A percentile compares a stretch with the other conserved stretches of the same genome.
phyloP scores from a whole-genome alignment of 2,888 invertebrate species.

The Oligia latruncula region DNA sequence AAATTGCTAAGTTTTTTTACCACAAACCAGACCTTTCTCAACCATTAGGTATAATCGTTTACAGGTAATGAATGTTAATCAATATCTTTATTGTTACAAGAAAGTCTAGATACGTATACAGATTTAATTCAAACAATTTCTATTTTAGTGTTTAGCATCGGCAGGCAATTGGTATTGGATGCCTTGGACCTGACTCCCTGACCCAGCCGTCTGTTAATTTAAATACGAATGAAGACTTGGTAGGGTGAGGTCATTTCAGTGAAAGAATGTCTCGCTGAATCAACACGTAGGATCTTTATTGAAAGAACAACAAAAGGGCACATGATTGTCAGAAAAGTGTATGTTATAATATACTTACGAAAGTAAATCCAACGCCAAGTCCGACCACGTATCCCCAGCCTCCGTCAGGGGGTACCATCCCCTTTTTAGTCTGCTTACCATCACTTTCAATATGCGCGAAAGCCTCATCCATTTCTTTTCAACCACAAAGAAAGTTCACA shows the following conservation, averaged over 20 bases:
- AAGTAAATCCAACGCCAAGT: conserved; percentile 93
- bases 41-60: background rate
- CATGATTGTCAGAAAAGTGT: background rate
- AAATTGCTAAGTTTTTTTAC: background rate
- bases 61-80: background rate
- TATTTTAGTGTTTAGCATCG: conserved; percentile 29
- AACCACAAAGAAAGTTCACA: conserved; percentile 35
- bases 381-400: conserved; percentile 95
- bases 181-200: conserved; percentile 44
- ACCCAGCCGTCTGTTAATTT: conserved; percentile 44
- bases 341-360: conserved; percentile 90
- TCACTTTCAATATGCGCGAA: conserved; percentile 82
- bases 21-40: background rate
- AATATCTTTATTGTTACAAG: background rate
- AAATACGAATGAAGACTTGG: conserved; percentile 39
- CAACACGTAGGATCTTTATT: background rate
- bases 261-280: conserved; percentile 17
- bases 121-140: conserved; percentile 11
- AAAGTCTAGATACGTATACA: conserved; percentile 13
- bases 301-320: background rate
- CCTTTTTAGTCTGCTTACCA: conserved; percentile 68
- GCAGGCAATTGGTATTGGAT: conserved; percentile 45
- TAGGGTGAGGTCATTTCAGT: conserved; percentile 22
- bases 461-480: conserved; percentile 83
- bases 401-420: conserved; percentile 91